These are phyloP conservation scores for Porites australiensis DNA, from an alignment of 64 coral and sea anemone species.

Conservation along the genomic window DNA sequence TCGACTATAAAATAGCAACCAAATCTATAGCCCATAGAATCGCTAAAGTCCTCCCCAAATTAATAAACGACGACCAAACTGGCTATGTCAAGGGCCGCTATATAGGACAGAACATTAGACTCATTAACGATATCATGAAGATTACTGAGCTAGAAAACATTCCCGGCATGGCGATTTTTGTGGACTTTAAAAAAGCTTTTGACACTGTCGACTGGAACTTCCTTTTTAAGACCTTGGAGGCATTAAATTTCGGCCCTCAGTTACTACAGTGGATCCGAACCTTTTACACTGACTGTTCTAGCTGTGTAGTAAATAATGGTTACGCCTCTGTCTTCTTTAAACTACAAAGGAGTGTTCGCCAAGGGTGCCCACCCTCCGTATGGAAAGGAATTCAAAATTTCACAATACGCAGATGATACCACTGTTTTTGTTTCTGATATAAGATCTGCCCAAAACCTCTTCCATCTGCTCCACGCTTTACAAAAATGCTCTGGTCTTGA, in stretches of 20 bases:
- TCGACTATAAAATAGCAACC: not conserved
- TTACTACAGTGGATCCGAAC: constrained; percentile 4
- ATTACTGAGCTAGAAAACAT: not conserved
- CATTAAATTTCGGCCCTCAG: constrained; percentile 3
- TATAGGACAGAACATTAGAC: not conserved
- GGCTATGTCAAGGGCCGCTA: not conserved
- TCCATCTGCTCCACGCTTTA: not conserved
- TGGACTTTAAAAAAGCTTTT: constrained; percentile 42
- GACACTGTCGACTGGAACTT: constrained; percentile 21
- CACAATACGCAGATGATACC: constrained; percentile 31
- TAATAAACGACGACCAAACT: not conserved
- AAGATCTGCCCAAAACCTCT: not conserved
- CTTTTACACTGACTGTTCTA: constrained; percentile 10
- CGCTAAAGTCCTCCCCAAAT: not conserved
- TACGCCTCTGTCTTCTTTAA: constrained; percentile 1
- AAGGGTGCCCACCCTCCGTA: constrained; percentile 8
- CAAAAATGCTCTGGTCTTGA: constrained; percentile 4
- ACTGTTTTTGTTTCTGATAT: not conserved
- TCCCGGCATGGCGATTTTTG: not conserved
- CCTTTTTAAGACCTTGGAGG: not conserved
- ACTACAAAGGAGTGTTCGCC: not conserved
- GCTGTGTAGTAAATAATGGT: constrained; percentile 29
- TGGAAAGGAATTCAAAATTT: constrained; percentile 7
- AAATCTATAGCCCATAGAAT: constrained; percentile 1
- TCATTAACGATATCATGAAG: constrained; percentile 14